phyloP scores from a whole-genome alignment of 2,888 invertebrate species.

The Villa cingulata region DNA sequence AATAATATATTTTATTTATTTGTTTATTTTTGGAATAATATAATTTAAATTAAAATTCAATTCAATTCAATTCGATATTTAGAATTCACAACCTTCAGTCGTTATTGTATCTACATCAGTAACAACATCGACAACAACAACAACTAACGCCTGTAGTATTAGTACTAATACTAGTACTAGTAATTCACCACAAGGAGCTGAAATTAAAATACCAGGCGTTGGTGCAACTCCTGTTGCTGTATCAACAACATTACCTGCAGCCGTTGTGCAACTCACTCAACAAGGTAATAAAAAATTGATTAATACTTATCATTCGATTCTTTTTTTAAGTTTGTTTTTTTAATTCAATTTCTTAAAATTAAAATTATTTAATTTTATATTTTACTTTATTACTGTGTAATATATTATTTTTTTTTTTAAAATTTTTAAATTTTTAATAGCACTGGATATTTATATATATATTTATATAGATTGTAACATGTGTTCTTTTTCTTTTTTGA shows the following conservation, averaged over 20 bases:
- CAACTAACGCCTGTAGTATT: background rate
- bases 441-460: background rate
- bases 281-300: conserved; percentile 36
- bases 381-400: background rate
- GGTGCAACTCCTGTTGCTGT: conserved; percentile 47
- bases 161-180: background rate
- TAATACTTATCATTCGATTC: no score
- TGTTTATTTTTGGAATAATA: no score
- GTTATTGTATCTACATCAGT: background rate
- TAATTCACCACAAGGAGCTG: conserved; percentile 35
- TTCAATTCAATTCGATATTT: background rate
- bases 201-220: conserved; percentile 46
- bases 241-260: conserved; percentile 45
- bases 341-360: conserved; percentile 1
- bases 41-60: no score
- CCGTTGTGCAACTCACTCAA: conserved; percentile 46
- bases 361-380: conserved; percentile 1
- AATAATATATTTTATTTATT: no score
- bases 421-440: background rate
- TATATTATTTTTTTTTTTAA: conserved; percentile 4
- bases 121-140: background rate
- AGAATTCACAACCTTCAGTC: background rate
- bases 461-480: no score
- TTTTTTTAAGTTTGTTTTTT: background rate
- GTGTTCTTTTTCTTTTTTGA: background rate